phyloP scores from a whole-genome alignment of 2,797 vertebrate species.

The Lateolabrax maculatus region DNA sequence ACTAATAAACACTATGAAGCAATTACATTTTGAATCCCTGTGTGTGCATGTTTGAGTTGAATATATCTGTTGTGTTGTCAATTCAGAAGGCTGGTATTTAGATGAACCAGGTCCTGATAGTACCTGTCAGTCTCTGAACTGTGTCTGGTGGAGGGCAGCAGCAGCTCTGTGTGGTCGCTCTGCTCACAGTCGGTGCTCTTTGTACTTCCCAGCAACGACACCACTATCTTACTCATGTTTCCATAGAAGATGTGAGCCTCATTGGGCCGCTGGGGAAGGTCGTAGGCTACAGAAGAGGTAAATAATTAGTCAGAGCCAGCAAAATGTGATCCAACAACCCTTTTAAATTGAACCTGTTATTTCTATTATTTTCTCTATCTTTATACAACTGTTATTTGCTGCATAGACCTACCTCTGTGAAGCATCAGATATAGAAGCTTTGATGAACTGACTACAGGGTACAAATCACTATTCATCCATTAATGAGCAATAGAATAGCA shows the following conservation, averaged over 20 bases:
- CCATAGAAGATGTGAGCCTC: constrained; percentile 92
- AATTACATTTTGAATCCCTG: neutral
- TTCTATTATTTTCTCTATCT: neutral
- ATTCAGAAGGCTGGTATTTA: neutral
- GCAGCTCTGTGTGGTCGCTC: constrained; percentile 67
- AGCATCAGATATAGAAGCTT: neutral
- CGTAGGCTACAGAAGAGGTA: constrained; percentile 81
- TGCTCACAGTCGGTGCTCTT: constrained; percentile 67
- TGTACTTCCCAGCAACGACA: constrained; percentile 87
- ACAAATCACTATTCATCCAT: neutral
- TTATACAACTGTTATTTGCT: too few species aligned
- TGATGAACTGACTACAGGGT: neutral
- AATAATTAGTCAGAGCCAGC: neutral
- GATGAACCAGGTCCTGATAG: neutral
- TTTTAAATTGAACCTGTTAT: neutral
- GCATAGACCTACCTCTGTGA: neutral
- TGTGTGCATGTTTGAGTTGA: neutral
- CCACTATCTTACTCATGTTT: constrained; percentile 89
- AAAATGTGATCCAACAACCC: neutral
- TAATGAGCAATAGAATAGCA: neutral
- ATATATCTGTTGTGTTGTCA: neutral
- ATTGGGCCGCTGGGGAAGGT: constrained; percentile 90
- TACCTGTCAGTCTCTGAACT: constrained; percentile 85
- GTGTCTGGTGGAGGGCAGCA: constrained; percentile 56
- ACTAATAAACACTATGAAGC: neutral